Base-by-base conservation (phyloP, 2,797 vertebrate species). In the Pyrrhura leucotis region DNA sequence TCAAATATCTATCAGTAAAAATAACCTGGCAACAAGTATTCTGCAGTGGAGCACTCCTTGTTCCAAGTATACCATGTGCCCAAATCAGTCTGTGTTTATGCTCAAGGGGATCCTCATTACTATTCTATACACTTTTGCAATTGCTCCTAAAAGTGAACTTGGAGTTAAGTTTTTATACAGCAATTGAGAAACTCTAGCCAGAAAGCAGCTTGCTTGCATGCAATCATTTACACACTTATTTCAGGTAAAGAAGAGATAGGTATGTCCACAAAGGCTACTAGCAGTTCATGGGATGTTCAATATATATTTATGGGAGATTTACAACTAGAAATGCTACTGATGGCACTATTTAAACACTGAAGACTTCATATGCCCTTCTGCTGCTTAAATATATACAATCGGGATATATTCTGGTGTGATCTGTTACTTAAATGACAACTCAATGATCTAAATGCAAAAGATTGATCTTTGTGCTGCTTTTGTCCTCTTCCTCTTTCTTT, bases 11-110 rank as follows among this genome's bases (percentile, higher is more conserved):
- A 13, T 59, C 67, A 29, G 14, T 48, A 62, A 50, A 71, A 90
- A 47, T 74, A 56, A 56, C 14, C 6, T 68, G 37, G 35, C 15
- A 83, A 71, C 23, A 88, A 47, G 23, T 54, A 29, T 35, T 94
- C 28, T 66, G 53, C 45, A 58, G 10, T 18, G 51, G 28, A 73
- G 21, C 20, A 9, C 31, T 9, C 31, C n/a, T 77, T 14, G 26
- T 23, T 74, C 33, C 0, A 1, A 56, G 25, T 10, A 10, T 20
- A 17, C 31, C 21, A 0, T 18, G 14, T 54, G 40, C 47, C 51
- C 48, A 74, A 61, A 48, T 22, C 3, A 4, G 10, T 62, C 63
- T 66, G 14, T 75, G 22, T 69, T 84, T 73, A 59, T 73, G 44
- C 65, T 75, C 67, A 67, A 62, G 56, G n/a, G 48, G 20, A 67